Evolutionary conservation across 1,140 invertebrate genomes (phyloP).

Genomic region (Sitodiplosis mosellana): DNA sequence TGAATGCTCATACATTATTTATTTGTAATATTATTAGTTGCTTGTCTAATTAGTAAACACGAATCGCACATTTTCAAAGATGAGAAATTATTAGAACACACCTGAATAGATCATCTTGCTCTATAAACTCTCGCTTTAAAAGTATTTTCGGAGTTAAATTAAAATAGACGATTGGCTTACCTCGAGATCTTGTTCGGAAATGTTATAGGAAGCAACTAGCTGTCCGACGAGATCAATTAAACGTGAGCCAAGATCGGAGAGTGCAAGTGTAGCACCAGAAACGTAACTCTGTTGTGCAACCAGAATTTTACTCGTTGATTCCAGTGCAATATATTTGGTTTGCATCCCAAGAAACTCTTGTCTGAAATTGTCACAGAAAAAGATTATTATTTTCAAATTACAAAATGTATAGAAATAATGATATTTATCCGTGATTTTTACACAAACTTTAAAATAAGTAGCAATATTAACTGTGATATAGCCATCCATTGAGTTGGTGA

Average conservation of each 20-base stretch:
- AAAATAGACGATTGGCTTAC: conserved; percentile 32
- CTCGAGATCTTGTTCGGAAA: conserved; percentile 56
- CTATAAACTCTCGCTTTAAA: no score
- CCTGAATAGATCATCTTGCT: no score
- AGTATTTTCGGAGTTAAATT: not conserved
- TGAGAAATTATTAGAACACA: no score
- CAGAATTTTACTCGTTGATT: conserved; percentile 40
- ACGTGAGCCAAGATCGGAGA: conserved; percentile 46
- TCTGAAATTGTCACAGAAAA: conserved; percentile 17
- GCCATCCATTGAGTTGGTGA: no score
- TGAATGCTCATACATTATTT: not conserved
- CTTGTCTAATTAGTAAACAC: not conserved
- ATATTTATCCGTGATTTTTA: no score
- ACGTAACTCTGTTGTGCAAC: conserved; percentile 49
- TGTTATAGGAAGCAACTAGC: conserved; percentile 47
- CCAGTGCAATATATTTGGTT: conserved; percentile 38
- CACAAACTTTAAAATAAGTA: no score
- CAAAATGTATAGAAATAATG: not conserved
- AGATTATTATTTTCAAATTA: not conserved
- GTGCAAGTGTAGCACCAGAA: conserved; percentile 46
- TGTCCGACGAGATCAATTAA: conserved; percentile 50
- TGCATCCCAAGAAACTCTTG: conserved; percentile 49
- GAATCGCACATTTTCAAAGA: no score
- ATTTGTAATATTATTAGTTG: not conserved
- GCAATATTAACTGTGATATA: no score